Evolutionary conservation across 2,888 invertebrate genomes (phyloP).

Genomic region (Sinelater perroti): DNA sequence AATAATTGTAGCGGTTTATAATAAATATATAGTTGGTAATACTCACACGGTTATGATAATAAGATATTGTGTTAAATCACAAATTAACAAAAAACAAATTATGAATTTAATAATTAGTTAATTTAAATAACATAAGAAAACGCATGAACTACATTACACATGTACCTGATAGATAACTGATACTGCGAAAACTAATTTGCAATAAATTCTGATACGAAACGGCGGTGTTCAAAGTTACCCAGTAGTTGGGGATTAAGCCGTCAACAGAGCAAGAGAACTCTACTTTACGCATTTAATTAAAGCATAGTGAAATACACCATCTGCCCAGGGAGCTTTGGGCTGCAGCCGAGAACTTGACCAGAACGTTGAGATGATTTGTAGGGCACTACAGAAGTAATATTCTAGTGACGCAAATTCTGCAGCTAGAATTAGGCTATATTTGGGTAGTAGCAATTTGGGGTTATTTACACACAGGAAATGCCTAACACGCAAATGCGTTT

Average conservation of each 20-base stretch:
- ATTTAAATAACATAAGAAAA: too few species aligned
- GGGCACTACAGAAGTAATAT: slow-evolving; percentile 15
- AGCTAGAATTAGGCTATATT: slow-evolving; percentile 15
- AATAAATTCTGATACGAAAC: slow-evolving; percentile 16
- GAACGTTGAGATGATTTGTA: slow-evolving; percentile 26
- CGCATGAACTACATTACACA: too few species aligned
- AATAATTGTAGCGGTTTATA: too few species aligned
- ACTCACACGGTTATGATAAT: too few species aligned
- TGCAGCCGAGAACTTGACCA: slow-evolving; percentile 24
- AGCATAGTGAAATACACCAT: slow-evolving; percentile 26
- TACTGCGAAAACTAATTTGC: too few species aligned
- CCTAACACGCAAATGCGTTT: not conserved
- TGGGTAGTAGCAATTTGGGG: slow-evolving; percentile 2
- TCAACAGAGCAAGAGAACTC: slow-evolving; percentile 18
- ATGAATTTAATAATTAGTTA: too few species aligned
- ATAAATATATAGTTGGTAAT: too few species aligned
- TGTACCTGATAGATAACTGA: too few species aligned
- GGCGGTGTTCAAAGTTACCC: slow-evolving; percentile 19
- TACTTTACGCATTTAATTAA: slow-evolving; percentile 29
- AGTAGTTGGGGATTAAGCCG: slow-evolving; percentile 24
- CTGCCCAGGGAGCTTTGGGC: slow-evolving; percentile 26
- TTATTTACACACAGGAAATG: slow-evolving; percentile 6
- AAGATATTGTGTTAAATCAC: too few species aligned
- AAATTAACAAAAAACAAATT: too few species aligned
- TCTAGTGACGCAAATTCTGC: slow-evolving; percentile 21